Base-by-base conservation (phyloP, 2,113 vertebrate species). In the Alaudala cheleensis region DNA sequence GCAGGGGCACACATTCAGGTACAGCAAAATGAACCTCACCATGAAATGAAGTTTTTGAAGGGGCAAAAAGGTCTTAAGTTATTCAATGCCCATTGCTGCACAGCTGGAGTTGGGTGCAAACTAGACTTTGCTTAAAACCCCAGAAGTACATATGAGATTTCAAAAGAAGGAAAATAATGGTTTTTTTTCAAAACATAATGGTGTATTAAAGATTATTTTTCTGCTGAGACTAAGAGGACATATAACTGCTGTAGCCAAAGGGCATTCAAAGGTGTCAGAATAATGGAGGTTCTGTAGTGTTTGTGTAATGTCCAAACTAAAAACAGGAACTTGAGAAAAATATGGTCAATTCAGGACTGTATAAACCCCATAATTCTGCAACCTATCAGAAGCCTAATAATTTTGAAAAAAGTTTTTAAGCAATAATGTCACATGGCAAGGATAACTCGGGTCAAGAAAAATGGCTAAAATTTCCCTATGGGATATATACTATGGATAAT, bases 401-500 rank as follows among this genome's bases (percentile, higher is more conserved):
- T 94, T 89, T 45, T 70, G 76, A 95, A 81, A 79, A 97, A 88
- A 40, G 81, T 72, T 90, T 77, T 66, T 65, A 51, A 94, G 92
- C 83, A 96, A 73, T 94, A 96, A 89, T 66, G 57, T 74, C 88
- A 93, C 87, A 73, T 47, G 82, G 93, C 49, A 94, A 91, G 88
- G 96, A 88, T 85, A 95, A 94, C 58, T 53, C 1, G 0, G 49
- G 80, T 90, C 85, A 95, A 97, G 93, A 97, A 96, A 97, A 95
- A 64, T 82, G 61, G 23, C 53, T 82, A 91, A 88, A 72, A 94
- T 96, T 93, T 97, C 95, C 93, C 79, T 47, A 7, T 22, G 70
- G 92, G 90, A 58, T 37, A 72, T 73, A 57, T 51, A 44, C 44
- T 62, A 91, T 16, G n/a, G 74, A 67, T 83, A 49, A 64, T 94